Percentiles rank a stretch among this genome's conserved stretches.
Conservation (phyloP, 2,113 vertebrate species). For the Cynopterus brachyotis region DNA sequence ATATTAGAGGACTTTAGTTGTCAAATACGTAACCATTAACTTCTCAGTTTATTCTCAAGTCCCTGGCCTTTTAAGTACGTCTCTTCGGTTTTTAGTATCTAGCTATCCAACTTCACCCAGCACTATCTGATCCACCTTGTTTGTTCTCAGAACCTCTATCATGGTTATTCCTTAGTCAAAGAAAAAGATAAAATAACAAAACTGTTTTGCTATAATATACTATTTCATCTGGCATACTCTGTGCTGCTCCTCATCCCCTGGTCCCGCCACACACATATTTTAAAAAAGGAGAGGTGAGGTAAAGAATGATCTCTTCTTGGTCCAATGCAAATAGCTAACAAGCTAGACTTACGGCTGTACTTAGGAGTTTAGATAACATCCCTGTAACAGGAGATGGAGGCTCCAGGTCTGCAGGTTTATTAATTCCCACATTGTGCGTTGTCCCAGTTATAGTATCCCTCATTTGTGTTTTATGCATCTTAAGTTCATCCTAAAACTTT, state of each 20-base stretch:
- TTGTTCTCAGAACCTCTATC: neutral
- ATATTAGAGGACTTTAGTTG: neutral
- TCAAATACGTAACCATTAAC: neutral
- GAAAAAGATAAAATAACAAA: conserved; percentile 24
- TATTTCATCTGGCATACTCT: neutral
- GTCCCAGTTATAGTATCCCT: neutral
- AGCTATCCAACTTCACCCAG: neutral
- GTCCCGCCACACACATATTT: accelerated
- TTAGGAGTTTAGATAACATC: neutral
- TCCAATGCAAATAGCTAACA: neutral
- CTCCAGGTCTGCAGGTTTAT: neutral
- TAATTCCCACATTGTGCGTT: neutral
- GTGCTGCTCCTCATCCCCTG: neutral
- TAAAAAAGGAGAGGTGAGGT: conserved; percentile 29
- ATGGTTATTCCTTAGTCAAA: neutral
- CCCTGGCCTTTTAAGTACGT: neutral
- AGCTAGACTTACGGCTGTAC: neutral
- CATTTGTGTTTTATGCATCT: conserved; percentile 43
- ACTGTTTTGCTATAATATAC: neutral
- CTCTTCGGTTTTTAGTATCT: neutral
- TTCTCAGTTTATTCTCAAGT: neutral
- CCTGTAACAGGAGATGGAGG: neutral
- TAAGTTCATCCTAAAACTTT: conserved; percentile 41
- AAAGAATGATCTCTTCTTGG: conserved; percentile 20
- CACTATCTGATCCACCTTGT: neutral